Evolutionary conservation across 92 coral and sea anemone genomes (phyloP).

Genomic region (Umimayanthus kanabou): DNA sequence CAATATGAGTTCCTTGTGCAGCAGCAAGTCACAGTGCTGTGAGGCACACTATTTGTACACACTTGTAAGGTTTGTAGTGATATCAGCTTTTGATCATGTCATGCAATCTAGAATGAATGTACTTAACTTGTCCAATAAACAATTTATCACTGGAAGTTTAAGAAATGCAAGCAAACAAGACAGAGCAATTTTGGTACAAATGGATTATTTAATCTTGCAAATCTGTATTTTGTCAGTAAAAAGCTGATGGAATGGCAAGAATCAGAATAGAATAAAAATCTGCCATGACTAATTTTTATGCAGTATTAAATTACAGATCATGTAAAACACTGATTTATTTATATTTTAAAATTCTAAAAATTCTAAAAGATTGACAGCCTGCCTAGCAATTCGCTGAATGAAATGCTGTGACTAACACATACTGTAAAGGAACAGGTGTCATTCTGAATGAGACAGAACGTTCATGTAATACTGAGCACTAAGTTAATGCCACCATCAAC

Average conservation of each 20-base stretch:
- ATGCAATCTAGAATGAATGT: neutral
- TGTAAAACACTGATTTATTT: neutral
- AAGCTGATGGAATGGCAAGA: too few relatives aligned
- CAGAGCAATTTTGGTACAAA: too few relatives aligned
- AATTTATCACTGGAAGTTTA: neutral
- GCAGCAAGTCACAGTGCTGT: neutral
- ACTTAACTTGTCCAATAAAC: conserved; percentile 4
- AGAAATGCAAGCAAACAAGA: too few relatives aligned
- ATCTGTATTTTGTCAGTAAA: too few relatives aligned
- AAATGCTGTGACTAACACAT: too few relatives aligned
- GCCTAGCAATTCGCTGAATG: neutral
- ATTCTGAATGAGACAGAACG: neutral
- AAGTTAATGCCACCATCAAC: neutral
- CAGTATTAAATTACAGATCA: neutral
- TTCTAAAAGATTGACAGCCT: neutral
- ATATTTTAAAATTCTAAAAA: neutral
- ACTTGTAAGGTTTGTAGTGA: neutral
- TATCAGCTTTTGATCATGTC: neutral
- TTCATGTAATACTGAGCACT: neutral
- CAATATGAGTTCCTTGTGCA: neutral
- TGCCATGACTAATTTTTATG: too few relatives aligned
- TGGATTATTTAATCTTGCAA: too few relatives aligned
- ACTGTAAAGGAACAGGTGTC: neutral
- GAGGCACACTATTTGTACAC: neutral
- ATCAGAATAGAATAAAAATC: too few relatives aligned